Conservation (phyloP, 2,113 vertebrate genomes). For the Pseudorhombus dupliciocellatus region DNA sequence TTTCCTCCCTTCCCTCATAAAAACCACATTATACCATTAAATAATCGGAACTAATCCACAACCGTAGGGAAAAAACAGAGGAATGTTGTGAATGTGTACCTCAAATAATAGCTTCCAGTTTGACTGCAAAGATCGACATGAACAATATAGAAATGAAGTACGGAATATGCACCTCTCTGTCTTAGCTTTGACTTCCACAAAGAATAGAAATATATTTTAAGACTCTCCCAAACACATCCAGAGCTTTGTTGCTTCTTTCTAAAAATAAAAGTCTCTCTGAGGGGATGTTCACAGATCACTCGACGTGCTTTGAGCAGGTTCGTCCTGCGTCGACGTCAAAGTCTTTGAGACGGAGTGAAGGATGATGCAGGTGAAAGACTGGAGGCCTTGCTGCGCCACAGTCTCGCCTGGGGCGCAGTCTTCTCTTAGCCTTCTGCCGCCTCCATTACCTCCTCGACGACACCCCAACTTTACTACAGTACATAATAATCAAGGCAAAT, state of each 20-base stretch:
- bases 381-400: slow-evolving; percentile 20
- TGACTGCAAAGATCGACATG: slow-evolving; percentile 20
- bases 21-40: slow-evolving; percentile 79
- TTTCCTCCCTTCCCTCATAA: slow-evolving; percentile 58
- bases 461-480: slow-evolving; percentile 81
- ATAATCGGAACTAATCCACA: slow-evolving; percentile 77
- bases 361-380: slow-evolving; percentile 11
- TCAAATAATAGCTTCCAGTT: slow-evolving; percentile 33
- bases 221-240: slow-evolving; percentile 3
- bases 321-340: slow-evolving; percentile 3
- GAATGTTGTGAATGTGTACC: slow-evolving; percentile 36
- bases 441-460: slow-evolving; percentile 72
- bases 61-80: slow-evolving; percentile 35
- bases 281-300: slow-evolving; percentile 25
- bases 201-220: slow-evolving; percentile 42
- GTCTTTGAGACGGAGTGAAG: slow-evolving; percentile 9
- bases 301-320: slow-evolving; percentile 28
- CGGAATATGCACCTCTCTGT: slow-evolving; percentile 5
- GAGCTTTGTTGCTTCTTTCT: slow-evolving; percentile 15
- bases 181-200: slow-evolving; percentile 8
- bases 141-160: slow-evolving; percentile 31
- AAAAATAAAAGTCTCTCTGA: slow-evolving; percentile 41
- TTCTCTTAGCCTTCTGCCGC: slow-evolving; percentile 27
- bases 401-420: slow-evolving; percentile 32
- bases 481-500: slow-evolving; percentile 92